Evolutionary conservation across 92 coral and sea anemone genomes (phyloP), one percentile per base, ranked within the genome.

Genomic region (Diadumene lineata): DNA sequence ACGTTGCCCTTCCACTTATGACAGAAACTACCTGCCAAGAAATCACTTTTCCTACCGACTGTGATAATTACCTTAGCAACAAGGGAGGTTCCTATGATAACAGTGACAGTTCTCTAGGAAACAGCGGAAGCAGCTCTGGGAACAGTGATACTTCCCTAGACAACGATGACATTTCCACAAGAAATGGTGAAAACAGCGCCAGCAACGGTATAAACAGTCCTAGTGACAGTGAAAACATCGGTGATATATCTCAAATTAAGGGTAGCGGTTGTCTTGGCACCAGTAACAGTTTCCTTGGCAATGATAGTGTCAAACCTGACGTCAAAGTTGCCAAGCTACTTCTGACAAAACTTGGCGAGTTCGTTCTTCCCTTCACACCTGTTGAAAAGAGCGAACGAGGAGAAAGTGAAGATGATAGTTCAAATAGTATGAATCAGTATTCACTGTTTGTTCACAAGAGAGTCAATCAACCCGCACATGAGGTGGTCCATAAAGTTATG

Each of bases 401-500:
- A 72, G 65, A 10, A 56, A 50, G 66, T n/a, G 77, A 7, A 17
- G 63, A 24, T n/a, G 34, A 33, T 18, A 29, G 11, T 17, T 8
- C 43, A n/a, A 24, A 50, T 18, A 44, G 46, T 29, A 23, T 60
- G 11, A 53, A 50, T 50, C 62, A 75, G 30, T 73, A 88, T 61
- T 88, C 86, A 10, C 72, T 94, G 75, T 91, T 84, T 73, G 87
- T 88, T 32, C 98, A 94, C 64, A 88, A 91, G 70, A 73, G 97
- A 69, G 90, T 70, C 56, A 89, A 89, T 38, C 96, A 91, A 48
- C 90, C 92, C 17, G 88, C 98, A 23, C 98, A 91, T 68, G 97
- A 91, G 66, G 82, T 94, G 48, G 98, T 94, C 4, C 98, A 91
- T 81, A 94, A 86, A 82, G 80, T 94, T 0, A 73, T 94, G 43